Conservation (phyloP, 1,140 invertebrate genomes). For the Drosophila neocordata region DNA sequence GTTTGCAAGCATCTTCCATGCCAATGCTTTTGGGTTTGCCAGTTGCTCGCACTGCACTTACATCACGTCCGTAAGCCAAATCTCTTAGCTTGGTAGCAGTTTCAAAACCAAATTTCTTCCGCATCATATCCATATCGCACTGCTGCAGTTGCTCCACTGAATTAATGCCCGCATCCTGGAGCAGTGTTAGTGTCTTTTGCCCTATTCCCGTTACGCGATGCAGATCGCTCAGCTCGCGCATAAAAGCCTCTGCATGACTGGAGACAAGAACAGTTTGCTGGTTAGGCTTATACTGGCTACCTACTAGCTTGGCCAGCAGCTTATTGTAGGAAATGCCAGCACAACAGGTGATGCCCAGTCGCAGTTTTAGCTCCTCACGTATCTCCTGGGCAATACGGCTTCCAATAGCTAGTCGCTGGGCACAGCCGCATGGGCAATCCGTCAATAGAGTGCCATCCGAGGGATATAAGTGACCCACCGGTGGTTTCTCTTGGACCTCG, state of each 20-base stretch:
- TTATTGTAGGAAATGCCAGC: slow-evolving; percentile 93
- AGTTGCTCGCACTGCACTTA: slow-evolving; percentile 87
- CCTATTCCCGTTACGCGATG: slow-evolving; percentile 89
- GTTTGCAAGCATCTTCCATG: slow-evolving; percentile 89
- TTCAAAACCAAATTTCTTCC: slow-evolving; percentile 86
- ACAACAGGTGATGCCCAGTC: slow-evolving; percentile 89
- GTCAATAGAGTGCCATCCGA: slow-evolving; percentile 82
- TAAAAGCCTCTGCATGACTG: slow-evolving; percentile 85
- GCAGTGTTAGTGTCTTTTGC: slow-evolving; percentile 85
- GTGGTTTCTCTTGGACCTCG: slow-evolving; percentile 68
- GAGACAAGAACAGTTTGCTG: slow-evolving; percentile 91
- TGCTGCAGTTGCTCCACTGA: slow-evolving; percentile 87
- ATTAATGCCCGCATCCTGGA: slow-evolving; percentile 86
- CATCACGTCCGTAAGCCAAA: slow-evolving; percentile 88
- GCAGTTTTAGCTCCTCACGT: slow-evolving; percentile 86
- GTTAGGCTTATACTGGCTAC: slow-evolving; percentile 89
- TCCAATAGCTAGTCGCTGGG: slow-evolving; percentile 86
- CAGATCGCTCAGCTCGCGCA: slow-evolving; percentile 86
- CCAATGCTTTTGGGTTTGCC: slow-evolving; percentile 88
- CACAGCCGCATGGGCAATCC: slow-evolving; percentile 89
- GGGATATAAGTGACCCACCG: slow-evolving; percentile 85
- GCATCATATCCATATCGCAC: slow-evolving; percentile 84
- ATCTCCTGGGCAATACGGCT: slow-evolving; percentile 89
- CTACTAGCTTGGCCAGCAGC: slow-evolving; percentile 90
- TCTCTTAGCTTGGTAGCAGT: slow-evolving; percentile 87